Evolutionary conservation across 1,140 invertebrate species (phyloP), one percentile per base, ranked within the genome.

Genomic region (Anagrus nilaparvatae): DNA sequence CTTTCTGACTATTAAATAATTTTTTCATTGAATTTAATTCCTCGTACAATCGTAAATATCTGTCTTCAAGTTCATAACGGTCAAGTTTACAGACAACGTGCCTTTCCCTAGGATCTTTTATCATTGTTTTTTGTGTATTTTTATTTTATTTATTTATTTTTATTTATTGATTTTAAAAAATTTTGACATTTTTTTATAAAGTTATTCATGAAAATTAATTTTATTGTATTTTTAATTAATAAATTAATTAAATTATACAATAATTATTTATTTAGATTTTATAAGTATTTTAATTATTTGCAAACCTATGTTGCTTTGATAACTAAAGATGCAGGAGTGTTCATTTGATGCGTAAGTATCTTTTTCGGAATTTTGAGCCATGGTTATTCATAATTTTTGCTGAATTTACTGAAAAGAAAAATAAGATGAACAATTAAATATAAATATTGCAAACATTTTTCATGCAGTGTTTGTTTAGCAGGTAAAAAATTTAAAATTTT

Each of bases 11-110:
- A 25, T 69, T 65, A 6, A 49, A 61, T 13, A 65, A 47, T 46
- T 66, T 65, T 40, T 67, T 67, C 18, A 66, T 42, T 6, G 52
- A 48, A 16, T 52, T 50, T 10, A 54, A 45, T n/a, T 69, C 63
- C 0, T 67, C 63, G 5, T 60, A 47, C 19, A 69, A 10, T 18
- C 60, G 51, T 38, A 69, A 48, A 48, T 69, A 67, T 31, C 56
- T 61, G 41, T 69, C 65, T 28, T 69, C 66, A 7, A 69, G 43
- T 6, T 66, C 46, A 25, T 58, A 63, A 25, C 65, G 63, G 48
- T 67, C 61, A 13, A 67, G 50, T 38, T 60, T 65, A 39, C 54
- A 51, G 8, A 69, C 59, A 0, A 54, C 33, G 23, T 60, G 59
- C 24, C 66, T 61, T 16, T 69, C 65, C 45, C 63, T 63, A 41